Conservation (phyloP, 2,888 invertebrate species). For the Celastrina argiolus region DNA sequence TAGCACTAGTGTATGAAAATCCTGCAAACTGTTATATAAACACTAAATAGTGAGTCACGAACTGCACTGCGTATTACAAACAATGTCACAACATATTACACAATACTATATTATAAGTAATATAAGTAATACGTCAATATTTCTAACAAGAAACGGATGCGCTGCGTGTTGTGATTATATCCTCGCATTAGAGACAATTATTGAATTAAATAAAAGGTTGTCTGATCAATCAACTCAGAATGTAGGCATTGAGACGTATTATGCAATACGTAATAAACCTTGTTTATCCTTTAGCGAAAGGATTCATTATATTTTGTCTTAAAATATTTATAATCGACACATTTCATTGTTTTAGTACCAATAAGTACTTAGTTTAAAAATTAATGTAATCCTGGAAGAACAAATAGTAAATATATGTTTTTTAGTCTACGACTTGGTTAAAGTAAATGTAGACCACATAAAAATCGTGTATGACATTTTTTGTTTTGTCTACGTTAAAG, state of each 20-base stretch:
- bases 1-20: slow-evolving; percentile 1
- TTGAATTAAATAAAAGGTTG: slow-evolving; percentile 13
- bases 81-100: background rate
- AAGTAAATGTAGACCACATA: too few relatives aligned
- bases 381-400: too few relatives aligned
- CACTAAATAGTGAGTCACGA: background rate
- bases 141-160: slow-evolving; percentile 17
- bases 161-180: background rate
- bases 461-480: too few relatives aligned
- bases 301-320: too few relatives aligned
- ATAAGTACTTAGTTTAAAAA: too few relatives aligned
- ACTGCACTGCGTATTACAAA: background rate
- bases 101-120: background rate
- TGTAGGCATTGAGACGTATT: background rate
- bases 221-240: background rate
- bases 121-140: slow-evolving; percentile 8
- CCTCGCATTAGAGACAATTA: background rate
- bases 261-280: too few relatives aligned
- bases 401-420: too few relatives aligned
- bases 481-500: too few relatives aligned
- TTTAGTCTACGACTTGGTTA: too few relatives aligned
- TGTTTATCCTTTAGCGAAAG: too few relatives aligned
- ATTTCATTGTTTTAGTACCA: too few relatives aligned
- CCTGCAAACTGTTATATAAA: background rate
- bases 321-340: too few relatives aligned